Evolutionary conservation across 2,888 invertebrate species (phyloP), one percentile per base, ranked within the genome.

Genomic region (Melanophora roralis): DNA sequence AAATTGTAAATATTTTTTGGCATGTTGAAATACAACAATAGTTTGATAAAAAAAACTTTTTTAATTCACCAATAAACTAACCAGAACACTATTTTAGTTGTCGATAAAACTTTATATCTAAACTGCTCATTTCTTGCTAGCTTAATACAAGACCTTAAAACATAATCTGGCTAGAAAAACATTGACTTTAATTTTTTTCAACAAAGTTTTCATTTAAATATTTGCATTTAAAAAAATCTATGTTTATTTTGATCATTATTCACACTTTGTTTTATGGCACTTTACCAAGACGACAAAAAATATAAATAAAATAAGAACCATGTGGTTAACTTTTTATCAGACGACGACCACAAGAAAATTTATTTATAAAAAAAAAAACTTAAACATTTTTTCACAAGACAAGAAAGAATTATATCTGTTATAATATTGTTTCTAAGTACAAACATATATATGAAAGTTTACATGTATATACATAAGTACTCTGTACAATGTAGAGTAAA

Each of bases 201-300:
- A n/a, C n/a, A 27, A 27, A 27, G 6, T 27, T 27, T 27, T 69
- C 59, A 59, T 53, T 77, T 78, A 64, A 78, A 57, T 78, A 38
- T 67, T 57, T 78, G 62, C 38, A 67, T 78, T 77, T 60, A 53
- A 65, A 27, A 43, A 69, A n/a, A 67, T 60, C 3, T 38, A 12
- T 1, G 11, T 27, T 27, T 27, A 27, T 27, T 27, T 27, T 53
- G 14, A 14, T 34, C 21, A 53, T 21, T 27, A 40, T 69, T 55
- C 60, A 47, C 73, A 73, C 38, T 62, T 73, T 68, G 14, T 43
- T 62, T 73, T 51, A 62, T 55, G 55, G 67, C 72, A 62, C 36
- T 78, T 73, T 55, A 38, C 21, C 59, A 36, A 51, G 62, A 12
- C 14, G 9, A 14, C 5, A 49, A 40, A 27, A 49, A 49, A n/a